Evolutionary conservation across 2,113 vertebrate species (phyloP).

Genomic region (Mesitornis unicolor): DNA sequence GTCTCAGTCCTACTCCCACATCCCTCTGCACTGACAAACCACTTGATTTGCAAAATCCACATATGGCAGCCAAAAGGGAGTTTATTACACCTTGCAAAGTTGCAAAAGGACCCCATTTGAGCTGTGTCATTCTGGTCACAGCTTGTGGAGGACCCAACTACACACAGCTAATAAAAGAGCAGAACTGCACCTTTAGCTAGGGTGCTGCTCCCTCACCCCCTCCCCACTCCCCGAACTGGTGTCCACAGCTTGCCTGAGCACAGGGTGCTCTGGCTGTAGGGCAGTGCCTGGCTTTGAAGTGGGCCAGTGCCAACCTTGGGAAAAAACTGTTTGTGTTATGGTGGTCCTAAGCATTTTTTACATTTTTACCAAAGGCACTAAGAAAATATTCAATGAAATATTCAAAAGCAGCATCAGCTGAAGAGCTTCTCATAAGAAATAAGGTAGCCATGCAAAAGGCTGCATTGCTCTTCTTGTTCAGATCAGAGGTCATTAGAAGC

Average conservation of each 20-base stretch:
- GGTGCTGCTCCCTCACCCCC: rapidly evolving
- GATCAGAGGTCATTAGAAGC: not conserved
- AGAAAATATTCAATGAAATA: not conserved
- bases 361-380: not conserved
- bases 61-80: rapidly evolving
- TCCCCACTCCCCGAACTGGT: rapidly evolving
- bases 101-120: not conserved
- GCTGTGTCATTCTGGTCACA: not conserved
- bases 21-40: not conserved
- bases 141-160: not conserved
- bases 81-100: not conserved
- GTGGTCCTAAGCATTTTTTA: not conserved
- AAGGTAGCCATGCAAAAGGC: not conserved
- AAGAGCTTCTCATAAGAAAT: not conserved
- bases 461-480: not conserved
- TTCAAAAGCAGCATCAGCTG: not conserved
- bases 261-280: not conserved
- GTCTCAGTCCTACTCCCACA: not conserved
- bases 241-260: not conserved
- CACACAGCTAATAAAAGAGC: rapidly evolving
- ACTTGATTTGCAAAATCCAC: not conserved
- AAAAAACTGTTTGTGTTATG: not conserved
- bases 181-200: not conserved
- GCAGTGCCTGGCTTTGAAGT: not conserved
- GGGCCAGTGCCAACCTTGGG: not conserved